Conservation (phyloP, 2,113 vertebrate species). For the Tichodroma muraria region DNA sequence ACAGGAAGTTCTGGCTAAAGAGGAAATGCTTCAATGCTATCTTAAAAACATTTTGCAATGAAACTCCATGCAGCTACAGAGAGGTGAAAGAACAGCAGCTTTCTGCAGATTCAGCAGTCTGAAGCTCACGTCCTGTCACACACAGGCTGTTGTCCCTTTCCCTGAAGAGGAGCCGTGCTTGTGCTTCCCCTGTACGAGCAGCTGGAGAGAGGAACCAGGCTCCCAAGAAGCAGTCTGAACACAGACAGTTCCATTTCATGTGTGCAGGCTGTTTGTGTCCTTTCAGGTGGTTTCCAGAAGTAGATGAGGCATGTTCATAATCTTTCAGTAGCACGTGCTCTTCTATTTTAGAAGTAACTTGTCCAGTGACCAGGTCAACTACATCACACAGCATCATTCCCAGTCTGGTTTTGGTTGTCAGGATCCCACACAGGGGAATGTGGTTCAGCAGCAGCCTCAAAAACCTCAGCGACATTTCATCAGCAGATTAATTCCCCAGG, state of each 20-base stretch:
- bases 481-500: background rate
- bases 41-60: background rate
- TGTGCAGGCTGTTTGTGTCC: background rate
- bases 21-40: background rate
- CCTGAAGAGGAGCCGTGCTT: rapidly evolving
- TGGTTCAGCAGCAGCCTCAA: background rate
- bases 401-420: background rate
- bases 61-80: background rate
- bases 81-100: background rate
- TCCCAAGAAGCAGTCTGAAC: background rate
- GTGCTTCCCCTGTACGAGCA: rapidly evolving
- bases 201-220: background rate
- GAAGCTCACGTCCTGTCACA: background rate
- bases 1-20: background rate
- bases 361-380: background rate
- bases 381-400: background rate
- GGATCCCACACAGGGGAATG: background rate
- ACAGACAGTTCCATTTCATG: background rate
- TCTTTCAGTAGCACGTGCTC: rapidly evolving
- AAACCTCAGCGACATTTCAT: background rate
- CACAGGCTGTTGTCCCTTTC: rapidly evolving
- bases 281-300: background rate
- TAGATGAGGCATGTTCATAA: rapidly evolving
- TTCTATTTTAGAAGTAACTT: background rate
- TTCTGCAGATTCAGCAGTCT: background rate